phyloP scores from a whole-genome alignment of 1,140 invertebrate genomes.

The Pseudomyrmex pallidus region DNA sequence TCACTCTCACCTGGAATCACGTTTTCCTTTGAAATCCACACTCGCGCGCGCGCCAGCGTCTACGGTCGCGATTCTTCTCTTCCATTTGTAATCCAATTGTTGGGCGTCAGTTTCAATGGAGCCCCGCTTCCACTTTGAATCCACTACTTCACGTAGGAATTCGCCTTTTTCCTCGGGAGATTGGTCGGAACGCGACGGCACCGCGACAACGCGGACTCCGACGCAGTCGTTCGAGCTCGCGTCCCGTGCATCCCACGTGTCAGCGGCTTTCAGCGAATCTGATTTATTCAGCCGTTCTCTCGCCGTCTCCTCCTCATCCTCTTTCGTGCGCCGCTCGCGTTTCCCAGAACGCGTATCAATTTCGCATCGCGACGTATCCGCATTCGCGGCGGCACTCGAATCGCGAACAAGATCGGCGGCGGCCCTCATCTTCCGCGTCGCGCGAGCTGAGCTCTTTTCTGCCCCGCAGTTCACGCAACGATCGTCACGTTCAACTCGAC shows the following conservation, averaged over 20 bases:
- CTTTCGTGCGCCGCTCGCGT: not conserved
- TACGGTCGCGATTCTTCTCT: constrained; percentile 33
- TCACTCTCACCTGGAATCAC: constrained; percentile 57
- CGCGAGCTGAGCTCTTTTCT: not conserved
- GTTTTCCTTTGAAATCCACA: constrained; percentile 21
- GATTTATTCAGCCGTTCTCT: constrained; percentile 39
- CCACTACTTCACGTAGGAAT: constrained; percentile 18
- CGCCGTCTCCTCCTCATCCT: not conserved
- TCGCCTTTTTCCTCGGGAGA: not conserved
- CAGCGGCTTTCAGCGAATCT: constrained; percentile 24
- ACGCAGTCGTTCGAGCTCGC: constrained; percentile 12
- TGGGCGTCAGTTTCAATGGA: constrained; percentile 34
- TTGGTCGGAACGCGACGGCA: not conserved
- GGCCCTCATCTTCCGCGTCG: constrained; percentile 14
- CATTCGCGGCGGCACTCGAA: not conserved
- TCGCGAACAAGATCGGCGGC: constrained; percentile 28
- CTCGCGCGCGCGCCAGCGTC: constrained; percentile 16
- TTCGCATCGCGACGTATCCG: not conserved
- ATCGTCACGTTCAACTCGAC: no score
- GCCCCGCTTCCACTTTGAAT: constrained; percentile 10
- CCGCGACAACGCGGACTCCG: constrained; percentile 17
- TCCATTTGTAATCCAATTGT: constrained; percentile 58
- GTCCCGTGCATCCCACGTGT: constrained; percentile 13
- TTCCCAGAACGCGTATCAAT: constrained; percentile 3
- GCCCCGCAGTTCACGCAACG: not conserved